Percentiles rank a stretch among this genome's conserved stretches.
Evolutionary conservation across 1,140 invertebrate genomes (phyloP).

Genomic region (Periplaneta americana): DNA sequence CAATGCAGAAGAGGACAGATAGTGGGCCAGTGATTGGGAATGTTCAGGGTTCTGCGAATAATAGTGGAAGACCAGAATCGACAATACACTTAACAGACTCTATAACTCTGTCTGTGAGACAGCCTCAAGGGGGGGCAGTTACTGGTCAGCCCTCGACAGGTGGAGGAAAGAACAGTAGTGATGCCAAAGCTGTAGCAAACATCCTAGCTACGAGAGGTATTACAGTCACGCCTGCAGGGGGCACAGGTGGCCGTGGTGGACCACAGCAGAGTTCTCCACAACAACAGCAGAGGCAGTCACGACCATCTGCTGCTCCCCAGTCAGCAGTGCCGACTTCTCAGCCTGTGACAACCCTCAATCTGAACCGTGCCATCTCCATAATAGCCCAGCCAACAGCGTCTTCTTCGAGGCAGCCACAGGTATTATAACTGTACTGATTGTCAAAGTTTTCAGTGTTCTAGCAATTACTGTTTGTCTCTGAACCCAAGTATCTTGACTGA

Average conservation of each 20-base stretch:
- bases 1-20: slow-evolving; percentile 64
- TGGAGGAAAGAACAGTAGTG: slow-evolving; percentile 40
- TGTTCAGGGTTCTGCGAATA: slow-evolving; percentile 53
- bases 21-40: slow-evolving; percentile 66
- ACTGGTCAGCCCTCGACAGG: background rate
- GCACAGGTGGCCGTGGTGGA: slow-evolving; percentile 22
- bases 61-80: slow-evolving; percentile 40
- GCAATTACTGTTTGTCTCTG: too few relatives aligned
- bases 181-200: slow-evolving; percentile 66
- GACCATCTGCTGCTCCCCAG: background rate
- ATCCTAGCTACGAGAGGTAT: slow-evolving; percentile 68
- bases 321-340: slow-evolving; percentile 12
- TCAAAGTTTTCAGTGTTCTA: too few relatives aligned
- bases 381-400: slow-evolving; percentile 36
- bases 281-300: background rate
- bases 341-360: slow-evolving; percentile 49
- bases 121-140: slow-evolving; percentile 32
- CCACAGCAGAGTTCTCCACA: slow-evolving; percentile 27
- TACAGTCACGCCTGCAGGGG: slow-evolving; percentile 56
- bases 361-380: slow-evolving; percentile 68
- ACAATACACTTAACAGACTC: slow-evolving; percentile 55
- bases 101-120: slow-evolving; percentile 59
- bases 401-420: background rate
- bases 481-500: too few relatives aligned
- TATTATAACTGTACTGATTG: too few relatives aligned